phyloP scores from a whole-genome alignment of 92 coral and sea anemone genomes.

The Siderastrea siderea region DNA sequence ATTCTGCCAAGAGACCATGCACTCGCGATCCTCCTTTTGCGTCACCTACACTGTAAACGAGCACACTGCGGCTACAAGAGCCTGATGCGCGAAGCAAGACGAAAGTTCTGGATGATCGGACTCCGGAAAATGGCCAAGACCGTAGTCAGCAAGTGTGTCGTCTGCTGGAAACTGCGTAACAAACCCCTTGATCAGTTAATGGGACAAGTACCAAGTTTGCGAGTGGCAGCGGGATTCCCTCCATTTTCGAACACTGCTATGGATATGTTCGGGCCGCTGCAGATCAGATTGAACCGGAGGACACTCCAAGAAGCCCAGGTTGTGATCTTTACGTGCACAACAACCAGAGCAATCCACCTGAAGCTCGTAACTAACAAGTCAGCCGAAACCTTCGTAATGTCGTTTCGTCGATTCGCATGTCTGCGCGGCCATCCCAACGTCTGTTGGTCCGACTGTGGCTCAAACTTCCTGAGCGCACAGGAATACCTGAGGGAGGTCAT shows the following conservation, averaged over 20 bases:
- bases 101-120: too few species aligned
- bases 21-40: too few species aligned
- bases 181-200: constrained; percentile 72
- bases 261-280: constrained; percentile 68
- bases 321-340: constrained; percentile 37
- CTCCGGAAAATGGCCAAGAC: constrained; percentile 53
- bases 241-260: too few species aligned
- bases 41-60: too few species aligned
- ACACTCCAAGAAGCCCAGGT: constrained; percentile 78
- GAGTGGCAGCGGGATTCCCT: too few species aligned
- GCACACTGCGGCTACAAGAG: too few species aligned
- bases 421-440: constrained; percentile 45
- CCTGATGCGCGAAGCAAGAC: too few species aligned
- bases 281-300: constrained; percentile 59
- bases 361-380: constrained; percentile 43
- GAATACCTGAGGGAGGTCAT: constrained; percentile 23
- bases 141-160: constrained; percentile 62
- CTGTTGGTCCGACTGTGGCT: constrained; percentile 63
- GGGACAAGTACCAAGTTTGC: constrained; percentile 73
- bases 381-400: constrained; percentile 46
- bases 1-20: too few species aligned
- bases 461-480: too few species aligned
- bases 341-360: constrained; percentile 48
- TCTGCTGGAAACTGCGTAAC: constrained; percentile 59
- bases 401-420: too few species aligned